phyloP scores from a whole-genome alignment of 2,797 vertebrate species.

The Vultur gryphus region DNA sequence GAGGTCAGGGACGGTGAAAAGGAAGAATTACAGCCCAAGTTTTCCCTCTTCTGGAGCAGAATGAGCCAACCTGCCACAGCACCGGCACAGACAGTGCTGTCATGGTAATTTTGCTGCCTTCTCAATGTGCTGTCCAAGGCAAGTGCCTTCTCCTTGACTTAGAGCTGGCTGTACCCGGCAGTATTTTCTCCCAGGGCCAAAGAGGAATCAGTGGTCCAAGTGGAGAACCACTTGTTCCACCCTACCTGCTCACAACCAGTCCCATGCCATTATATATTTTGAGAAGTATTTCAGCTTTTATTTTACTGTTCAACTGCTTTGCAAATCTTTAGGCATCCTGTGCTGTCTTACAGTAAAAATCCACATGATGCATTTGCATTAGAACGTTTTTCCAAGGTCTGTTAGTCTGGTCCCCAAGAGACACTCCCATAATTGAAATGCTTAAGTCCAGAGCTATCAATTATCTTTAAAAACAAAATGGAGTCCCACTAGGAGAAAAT shows the following conservation, averaged over 20 bases:
- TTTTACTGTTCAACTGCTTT: not conserved
- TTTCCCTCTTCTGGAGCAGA: not conserved
- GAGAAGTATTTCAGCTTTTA: not conserved
- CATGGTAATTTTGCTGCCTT: not conserved
- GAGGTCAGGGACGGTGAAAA: not conserved
- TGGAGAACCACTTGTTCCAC: not conserved
- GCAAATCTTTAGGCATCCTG: not conserved
- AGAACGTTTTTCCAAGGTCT: constrained; percentile 58
- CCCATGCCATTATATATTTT: not conserved
- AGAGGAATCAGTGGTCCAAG: not conserved
- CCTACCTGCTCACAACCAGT: not conserved
- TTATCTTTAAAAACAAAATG: constrained; percentile 71
- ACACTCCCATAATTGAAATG: constrained; percentile 63
- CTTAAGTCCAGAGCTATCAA: constrained; percentile 66
- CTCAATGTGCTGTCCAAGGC: not conserved
- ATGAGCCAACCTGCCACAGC: not conserved
- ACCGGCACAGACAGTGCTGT: not conserved
- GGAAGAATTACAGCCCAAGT: not conserved
- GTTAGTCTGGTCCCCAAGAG: constrained; percentile 59
- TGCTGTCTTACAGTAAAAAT: not conserved
- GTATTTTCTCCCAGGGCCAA: not conserved
- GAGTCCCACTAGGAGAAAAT: constrained; percentile 64
- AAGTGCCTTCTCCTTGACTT: not conserved
- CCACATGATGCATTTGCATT: constrained; percentile 51
- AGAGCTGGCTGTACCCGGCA: not conserved